Evolutionary conservation across 2,888 invertebrate species (phyloP), one percentile per base, ranked within the genome.

Genomic region (Tipula unca): DNA sequence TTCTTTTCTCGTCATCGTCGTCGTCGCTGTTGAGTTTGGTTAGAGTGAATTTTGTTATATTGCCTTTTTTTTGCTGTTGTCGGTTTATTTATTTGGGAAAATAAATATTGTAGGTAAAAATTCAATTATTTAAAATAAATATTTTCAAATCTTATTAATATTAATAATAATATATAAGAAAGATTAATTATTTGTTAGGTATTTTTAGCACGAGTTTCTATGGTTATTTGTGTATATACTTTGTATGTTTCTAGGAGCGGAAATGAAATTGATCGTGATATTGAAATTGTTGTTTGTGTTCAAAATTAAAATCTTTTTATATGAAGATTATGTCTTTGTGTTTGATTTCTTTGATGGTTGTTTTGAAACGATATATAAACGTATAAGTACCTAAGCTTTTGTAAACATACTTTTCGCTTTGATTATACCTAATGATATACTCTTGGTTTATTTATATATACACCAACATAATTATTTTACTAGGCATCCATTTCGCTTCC

Each of bases 81-180:
- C 10, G 3, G 13, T 69, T 69, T 69, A 25, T 69, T 69, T 69
- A 25, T 69, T 69, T 69, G 69, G 69, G 69, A 25, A 69, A 25
- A 69, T 69, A 69, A 69, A 69, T 69, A 10, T 69, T 69, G 25
- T 25, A 10, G 69, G 69, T 69, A 69, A 69, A 69, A 69, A 25
- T 69, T 69, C 69, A 69, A 69, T 69, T 69, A 69, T 69, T 69
- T 69, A 69, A 69, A 69, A 69, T 69, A 69, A 69, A 69, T 69
- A 69, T 69, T 69, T 69, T 69, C 10, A 69, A 69, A 69, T 69
- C 69, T 69, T 69, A 69, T 69, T 69, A 69, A 10, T 69, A 69
- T 25, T 69, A 69, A 69, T 69, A 69, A 25, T 69, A 69, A 69
- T 69, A n/a, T n/a, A n/a, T 6, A 69, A 25, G 69, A 10, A 69